Base-by-base conservation (phyloP, 1,140 invertebrate genomes). In the Paralvinella palmiformis region DNA sequence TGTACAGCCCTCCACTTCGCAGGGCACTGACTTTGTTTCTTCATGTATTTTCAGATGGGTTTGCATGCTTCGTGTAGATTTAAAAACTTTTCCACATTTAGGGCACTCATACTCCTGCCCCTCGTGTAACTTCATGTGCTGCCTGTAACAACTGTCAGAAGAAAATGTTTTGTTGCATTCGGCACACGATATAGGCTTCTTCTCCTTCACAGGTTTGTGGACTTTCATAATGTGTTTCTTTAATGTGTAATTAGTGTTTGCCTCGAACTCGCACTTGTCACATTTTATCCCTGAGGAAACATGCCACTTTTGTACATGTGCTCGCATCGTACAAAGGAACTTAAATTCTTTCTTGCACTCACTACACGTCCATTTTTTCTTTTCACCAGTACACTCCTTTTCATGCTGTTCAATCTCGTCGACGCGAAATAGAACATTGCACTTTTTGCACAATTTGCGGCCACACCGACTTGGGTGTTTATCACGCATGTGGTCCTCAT, bases 51-150 rank as follows among this genome's bases (percentile, higher is more conserved):
- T 73, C n/a, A 77, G 68, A 71, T 82, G 81, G 17, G 77, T 66
- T 37, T 66, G 66, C 55, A 75, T 67, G 37, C 68, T 69, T 33
- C 64, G 62, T 55, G 60, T 48, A 32, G 73, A 69, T 68, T 71
- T 82, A 71, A 83, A 83, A 7, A 75, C 71, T 69, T 83, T 83
- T 36, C 71, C 71, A 68, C 82, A 83, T n/a, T 73, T 70, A 32
- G 63, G 60, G 64, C 82, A 83, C 24, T 71, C 69, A 66, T 76
- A 81, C 6, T 79, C 79, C 63, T 79, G 74, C n/a, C 78, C 79
- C 35, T 75, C 74, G 60, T 83, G 82, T 15, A 78, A 75, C 50
- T 80, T 75, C 20, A 79, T 68, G 72, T 82, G 81, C 20, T 77
- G 66, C 27, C 72, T 75, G 71, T 83, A 68, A 69, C 78, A 80